phyloP scores from a whole-genome alignment of 2,888 invertebrate genomes.

The Icerya purchasi region DNA sequence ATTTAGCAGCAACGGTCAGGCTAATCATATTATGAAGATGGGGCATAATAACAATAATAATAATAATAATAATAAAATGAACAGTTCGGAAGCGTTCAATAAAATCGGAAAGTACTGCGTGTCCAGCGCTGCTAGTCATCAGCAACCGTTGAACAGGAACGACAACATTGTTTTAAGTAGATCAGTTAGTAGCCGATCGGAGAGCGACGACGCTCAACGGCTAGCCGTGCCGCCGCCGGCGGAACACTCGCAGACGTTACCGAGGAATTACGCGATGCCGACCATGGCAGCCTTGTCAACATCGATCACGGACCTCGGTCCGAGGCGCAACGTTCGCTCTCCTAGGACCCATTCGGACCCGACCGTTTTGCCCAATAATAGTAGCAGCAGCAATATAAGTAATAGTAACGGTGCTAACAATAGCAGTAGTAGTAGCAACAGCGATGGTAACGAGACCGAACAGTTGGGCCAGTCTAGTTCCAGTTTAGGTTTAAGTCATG shows the following conservation, averaged over 20 bases:
- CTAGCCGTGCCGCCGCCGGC: slow-evolving; percentile 20
- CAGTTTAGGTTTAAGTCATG: not conserved
- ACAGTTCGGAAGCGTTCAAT: not conserved
- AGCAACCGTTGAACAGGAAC: not conserved
- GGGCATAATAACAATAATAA: not conserved
- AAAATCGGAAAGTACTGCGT: too few relatives aligned
- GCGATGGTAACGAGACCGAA: slow-evolving; percentile 14
- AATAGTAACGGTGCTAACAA: not conserved
- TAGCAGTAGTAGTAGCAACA: not conserved
- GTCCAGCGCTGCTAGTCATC: too few relatives aligned
- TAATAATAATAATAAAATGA: not conserved
- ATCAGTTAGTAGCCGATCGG: not conserved
- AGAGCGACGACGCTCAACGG: not conserved
- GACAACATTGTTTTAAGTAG: not conserved
- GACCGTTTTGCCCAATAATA: not conserved
- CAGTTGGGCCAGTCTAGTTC: slow-evolving; percentile 1
- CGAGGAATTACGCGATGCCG: slow-evolving; percentile 16
- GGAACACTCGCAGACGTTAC: slow-evolving; percentile 17
- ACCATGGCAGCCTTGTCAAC: not conserved
- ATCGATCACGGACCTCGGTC: not conserved
- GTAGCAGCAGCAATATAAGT: not conserved
- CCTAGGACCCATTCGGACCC: slow-evolving; percentile 21
- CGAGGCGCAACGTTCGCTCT: slow-evolving; percentile 14
- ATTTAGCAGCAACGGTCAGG: not conserved
- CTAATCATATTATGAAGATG: not conserved